Evolutionary conservation across 2,797 vertebrate species (phyloP).

Genomic region (Spea hammondii): DNA sequence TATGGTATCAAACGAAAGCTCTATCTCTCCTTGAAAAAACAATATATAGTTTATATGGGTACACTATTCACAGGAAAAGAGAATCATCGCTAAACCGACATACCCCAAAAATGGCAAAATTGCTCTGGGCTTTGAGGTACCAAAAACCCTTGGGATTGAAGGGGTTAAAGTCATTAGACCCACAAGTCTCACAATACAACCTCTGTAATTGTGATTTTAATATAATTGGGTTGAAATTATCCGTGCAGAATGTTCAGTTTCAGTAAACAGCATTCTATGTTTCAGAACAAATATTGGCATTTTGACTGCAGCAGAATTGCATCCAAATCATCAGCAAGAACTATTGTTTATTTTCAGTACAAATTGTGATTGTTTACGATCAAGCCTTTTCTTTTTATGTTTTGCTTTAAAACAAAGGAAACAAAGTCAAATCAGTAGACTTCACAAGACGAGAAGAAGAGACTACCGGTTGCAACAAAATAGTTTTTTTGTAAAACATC

Average conservation of each 20-base stretch:
- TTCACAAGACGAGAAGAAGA: slow-evolving; percentile 77
- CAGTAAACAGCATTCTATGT: background rate
- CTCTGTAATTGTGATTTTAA: too few relatives aligned
- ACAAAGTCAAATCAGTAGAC: slow-evolving; percentile 68
- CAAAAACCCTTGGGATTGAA: too few relatives aligned
- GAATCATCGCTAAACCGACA: too few relatives aligned
- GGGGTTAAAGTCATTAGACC: too few relatives aligned
- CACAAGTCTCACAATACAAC: too few relatives aligned
- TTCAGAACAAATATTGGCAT: background rate
- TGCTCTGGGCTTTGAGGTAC: too few relatives aligned
- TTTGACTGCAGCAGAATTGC: background rate
- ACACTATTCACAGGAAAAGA: too few relatives aligned
- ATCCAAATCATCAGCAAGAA: background rate
- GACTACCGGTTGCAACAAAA: slow-evolving; percentile 70
- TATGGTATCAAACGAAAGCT: too few relatives aligned
- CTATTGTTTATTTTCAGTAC: background rate
- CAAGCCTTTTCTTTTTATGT: background rate
- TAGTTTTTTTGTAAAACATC: slow-evolving; percentile 67
- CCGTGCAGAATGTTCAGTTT: background rate
- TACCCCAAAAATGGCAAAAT: too few relatives aligned
- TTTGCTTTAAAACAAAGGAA: slow-evolving; percentile 6
- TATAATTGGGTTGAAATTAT: background rate
- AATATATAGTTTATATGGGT: too few relatives aligned
- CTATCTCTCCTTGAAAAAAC: too few relatives aligned
- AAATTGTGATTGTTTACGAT: background rate